These are phyloP conservation scores for Aurelia aurita complex sp. Pacific DNA, from an alignment of 30 jellyfish, hydroid and myxozoan species.

Conservation along the genomic window DNA sequence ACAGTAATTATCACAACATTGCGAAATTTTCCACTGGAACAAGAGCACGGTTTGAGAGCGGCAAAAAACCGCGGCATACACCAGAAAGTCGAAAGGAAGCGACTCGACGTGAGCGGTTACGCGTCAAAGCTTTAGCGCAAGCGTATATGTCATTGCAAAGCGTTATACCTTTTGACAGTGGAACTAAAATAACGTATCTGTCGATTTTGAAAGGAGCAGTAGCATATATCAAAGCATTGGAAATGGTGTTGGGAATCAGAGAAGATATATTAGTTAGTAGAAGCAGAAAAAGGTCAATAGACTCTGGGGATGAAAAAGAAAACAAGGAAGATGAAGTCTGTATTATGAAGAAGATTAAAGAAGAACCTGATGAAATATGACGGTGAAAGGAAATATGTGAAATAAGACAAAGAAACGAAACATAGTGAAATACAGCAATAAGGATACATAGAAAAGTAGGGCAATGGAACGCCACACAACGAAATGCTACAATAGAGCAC, in stretches of 20 bases:
- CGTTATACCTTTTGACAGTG: slow-evolving; percentile 64
- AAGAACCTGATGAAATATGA: slow-evolving; percentile 6
- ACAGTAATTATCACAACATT: background rate
- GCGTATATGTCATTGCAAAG: slow-evolving; percentile 62
- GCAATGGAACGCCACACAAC: no score
- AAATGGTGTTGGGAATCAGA: slow-evolving; percentile 69
- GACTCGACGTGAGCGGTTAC: slow-evolving; percentile 72
- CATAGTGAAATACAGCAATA: no score
- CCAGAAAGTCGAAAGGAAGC: slow-evolving; percentile 84
- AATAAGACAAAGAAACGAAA: no score
- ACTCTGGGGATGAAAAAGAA: slow-evolving; percentile 16
- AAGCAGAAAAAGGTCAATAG: background rate
- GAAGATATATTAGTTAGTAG: slow-evolving; percentile 22
- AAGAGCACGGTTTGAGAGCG: background rate
- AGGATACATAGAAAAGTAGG: no score
- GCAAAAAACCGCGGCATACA: slow-evolving; percentile 84
- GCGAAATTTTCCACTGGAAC: background rate
- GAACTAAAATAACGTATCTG: slow-evolving; percentile 63
- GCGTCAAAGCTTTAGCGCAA: slow-evolving; percentile 78
- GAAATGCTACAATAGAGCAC: no score
- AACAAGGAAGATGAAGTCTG: slow-evolving; percentile 9
- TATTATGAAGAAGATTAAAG: slow-evolving; percentile 1
- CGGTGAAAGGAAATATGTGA: no score
- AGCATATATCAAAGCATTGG: slow-evolving; percentile 65
- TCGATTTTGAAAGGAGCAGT: slow-evolving; percentile 71